Percentiles rank a stretch among this genome's conserved stretches.
Conservation (phyloP, 2,888 invertebrate species). For the Diogma glabrata region DNA sequence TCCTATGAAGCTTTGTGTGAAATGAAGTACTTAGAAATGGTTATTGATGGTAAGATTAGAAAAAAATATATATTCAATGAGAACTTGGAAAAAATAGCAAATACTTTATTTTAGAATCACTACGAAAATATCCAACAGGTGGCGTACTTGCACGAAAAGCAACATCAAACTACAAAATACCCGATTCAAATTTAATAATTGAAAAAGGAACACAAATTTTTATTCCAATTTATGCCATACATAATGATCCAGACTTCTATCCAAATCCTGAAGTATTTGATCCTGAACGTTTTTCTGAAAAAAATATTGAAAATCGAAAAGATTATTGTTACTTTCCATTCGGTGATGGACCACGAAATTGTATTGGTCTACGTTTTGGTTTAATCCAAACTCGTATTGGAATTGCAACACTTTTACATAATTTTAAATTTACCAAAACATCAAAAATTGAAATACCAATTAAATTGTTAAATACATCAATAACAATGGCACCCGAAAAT, state of each 20-base stretch:
- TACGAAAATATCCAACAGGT: slow-evolving; percentile 8
- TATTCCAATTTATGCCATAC: slow-evolving; percentile 44
- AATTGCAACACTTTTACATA: slow-evolving; percentile 7
- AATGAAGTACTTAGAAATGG: slow-evolving; percentile 34
- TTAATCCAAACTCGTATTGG: slow-evolving; percentile 11
- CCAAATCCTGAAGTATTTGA: slow-evolving; percentile 45
- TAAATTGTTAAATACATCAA: too few species aligned
- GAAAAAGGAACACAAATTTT: slow-evolving; percentile 41
- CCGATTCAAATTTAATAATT: slow-evolving; percentile 33
- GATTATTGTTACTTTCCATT: slow-evolving; percentile 17
- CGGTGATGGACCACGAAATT: slow-evolving; percentile 18
- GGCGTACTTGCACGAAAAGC: slow-evolving; percentile 1
- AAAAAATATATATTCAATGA: too few species aligned
- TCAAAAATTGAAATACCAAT: slow-evolving; percentile 16
- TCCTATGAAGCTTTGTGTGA: slow-evolving; percentile 32
- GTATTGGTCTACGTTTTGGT: slow-evolving; percentile 21
- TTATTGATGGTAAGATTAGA: slow-evolving; percentile 29
- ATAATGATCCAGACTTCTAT: slow-evolving; percentile 46
- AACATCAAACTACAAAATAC: slow-evolving; percentile 13
- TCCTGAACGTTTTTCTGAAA: slow-evolving; percentile 44
- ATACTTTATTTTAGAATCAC: slow-evolving; percentile 5
- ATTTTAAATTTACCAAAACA: slow-evolving; percentile 19
- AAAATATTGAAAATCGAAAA: slow-evolving; percentile 39
- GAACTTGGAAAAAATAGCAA: background rate
- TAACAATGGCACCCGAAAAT: too few species aligned